Evolutionary conservation across 1,140 invertebrate genomes (phyloP).

Genomic region (Dendrolimus kikuchii): DNA sequence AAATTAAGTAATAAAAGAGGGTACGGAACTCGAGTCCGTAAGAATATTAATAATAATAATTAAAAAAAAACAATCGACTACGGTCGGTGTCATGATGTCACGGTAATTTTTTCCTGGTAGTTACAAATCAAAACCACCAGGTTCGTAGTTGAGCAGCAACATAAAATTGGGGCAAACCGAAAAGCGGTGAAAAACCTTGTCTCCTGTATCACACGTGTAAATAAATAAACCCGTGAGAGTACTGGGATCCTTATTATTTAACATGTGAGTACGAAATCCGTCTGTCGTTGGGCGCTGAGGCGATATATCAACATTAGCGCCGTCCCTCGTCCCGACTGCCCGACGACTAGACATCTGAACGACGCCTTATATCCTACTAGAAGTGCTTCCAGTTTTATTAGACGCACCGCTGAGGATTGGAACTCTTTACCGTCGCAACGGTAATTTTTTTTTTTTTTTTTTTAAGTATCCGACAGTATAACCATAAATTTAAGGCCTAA

Average conservation of each 20-base stretch:
- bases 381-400: slow-evolving; percentile 6
- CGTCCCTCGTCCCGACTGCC: slow-evolving; percentile 37
- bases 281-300: slow-evolving; percentile 48
- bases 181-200: not conserved
- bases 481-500: too few species aligned
- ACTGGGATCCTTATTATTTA: slow-evolving; percentile 46
- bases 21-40: too few species aligned
- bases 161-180: slow-evolving; percentile 10
- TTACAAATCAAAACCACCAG: too few species aligned
- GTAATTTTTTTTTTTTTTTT: too few species aligned
- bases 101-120: too few species aligned
- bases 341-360: slow-evolving; percentile 21
- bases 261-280: slow-evolving; percentile 30
- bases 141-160: not conserved
- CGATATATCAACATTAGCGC: slow-evolving; percentile 64
- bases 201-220: not conserved
- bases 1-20: too few species aligned
- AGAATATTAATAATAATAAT: too few species aligned
- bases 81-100: too few species aligned
- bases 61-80: too few species aligned
- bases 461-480: too few species aligned
- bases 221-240: slow-evolving; percentile 9
- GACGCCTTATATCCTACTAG: slow-evolving; percentile 15
- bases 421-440: too few species aligned
- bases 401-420: too few species aligned